A percentile compares a stretch with the other conserved stretches of the same genome.
phyloP scores from a whole-genome alignment of 53 echinoderm and acorn worm species.

The Hippasteria phrygiana region DNA sequence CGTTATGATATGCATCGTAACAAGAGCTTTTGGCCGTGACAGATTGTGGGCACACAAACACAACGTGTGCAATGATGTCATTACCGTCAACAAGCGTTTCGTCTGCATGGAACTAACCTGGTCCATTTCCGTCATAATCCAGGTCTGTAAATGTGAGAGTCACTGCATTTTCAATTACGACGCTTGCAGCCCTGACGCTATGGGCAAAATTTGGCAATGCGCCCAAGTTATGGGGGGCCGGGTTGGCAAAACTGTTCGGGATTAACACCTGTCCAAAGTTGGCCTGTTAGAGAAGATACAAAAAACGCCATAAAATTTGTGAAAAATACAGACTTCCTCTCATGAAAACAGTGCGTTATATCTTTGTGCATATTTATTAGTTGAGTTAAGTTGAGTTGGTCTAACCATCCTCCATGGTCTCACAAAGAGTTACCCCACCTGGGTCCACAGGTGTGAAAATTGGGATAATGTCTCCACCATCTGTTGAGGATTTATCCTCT shows the following conservation, averaged over 20 bases:
- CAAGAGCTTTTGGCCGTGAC: no score
- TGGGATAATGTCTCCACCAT: no score
- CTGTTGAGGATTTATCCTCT: no score
- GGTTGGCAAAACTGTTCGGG: conserved; percentile 60
- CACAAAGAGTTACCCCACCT: no score
- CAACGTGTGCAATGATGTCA: background rate
- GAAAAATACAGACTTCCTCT: background rate
- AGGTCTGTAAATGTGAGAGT: conserved; percentile 66
- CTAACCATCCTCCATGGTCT: no score
- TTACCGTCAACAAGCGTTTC: background rate
- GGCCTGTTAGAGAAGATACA: conserved; percentile 44
- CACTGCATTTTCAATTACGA: conserved; percentile 60
- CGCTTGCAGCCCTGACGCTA: conserved; percentile 32
- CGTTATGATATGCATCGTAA: no score
- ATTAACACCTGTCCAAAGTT: conserved; percentile 72
- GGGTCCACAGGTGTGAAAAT: no score
- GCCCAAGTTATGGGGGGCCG: conserved; percentile 59
- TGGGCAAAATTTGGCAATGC: conserved; percentile 37
- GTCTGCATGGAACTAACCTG: conserved; percentile 48
- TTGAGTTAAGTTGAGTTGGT: no score
- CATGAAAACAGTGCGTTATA: background rate
- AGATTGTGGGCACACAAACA: no score
- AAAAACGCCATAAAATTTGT: background rate
- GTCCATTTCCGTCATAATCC: conserved; percentile 77
- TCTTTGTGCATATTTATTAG: no score